These are phyloP conservation scores for Spodoptera litura DNA, from an alignment of 1,140 invertebrate species.

Conservation along the genomic window DNA sequence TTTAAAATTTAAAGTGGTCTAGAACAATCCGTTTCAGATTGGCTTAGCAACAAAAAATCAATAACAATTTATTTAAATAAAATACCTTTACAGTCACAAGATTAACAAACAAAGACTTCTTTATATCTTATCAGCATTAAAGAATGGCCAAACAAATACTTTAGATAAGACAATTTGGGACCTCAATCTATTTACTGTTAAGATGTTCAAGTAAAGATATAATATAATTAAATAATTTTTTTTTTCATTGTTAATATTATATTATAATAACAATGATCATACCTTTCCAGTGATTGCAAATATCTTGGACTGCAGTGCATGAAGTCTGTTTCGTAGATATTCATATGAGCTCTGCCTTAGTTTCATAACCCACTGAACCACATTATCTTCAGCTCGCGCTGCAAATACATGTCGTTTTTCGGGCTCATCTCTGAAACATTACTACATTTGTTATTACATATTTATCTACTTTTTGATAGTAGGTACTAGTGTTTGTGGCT, in stretches of 20 bases:
- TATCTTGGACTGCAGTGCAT: conserved; percentile 87
- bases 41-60: too few relatives aligned
- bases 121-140: too few relatives aligned
- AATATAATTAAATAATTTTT: background rate
- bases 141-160: too few relatives aligned
- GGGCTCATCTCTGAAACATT: conserved; percentile 87
- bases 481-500: too few relatives aligned
- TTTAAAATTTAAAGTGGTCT: background rate
- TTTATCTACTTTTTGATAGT: too few relatives aligned
- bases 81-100: too few relatives aligned
- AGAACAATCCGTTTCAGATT: too few relatives aligned
- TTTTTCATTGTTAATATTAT: background rate
- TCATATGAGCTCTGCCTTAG: conserved; percentile 88
- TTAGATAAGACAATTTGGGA: too few relatives aligned
- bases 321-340: conserved; percentile 87
- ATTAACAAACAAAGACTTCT: too few relatives aligned
- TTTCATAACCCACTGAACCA: conserved; percentile 88
- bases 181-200: too few relatives aligned
- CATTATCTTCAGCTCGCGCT: conserved; percentile 88
- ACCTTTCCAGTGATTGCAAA: conserved; percentile 88
- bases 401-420: conserved; percentile 89
- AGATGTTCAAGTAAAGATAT: too few relatives aligned
- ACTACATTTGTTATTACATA: background rate
- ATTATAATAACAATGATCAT: conserved; percentile 22
- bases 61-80: too few relatives aligned